A percentile compares a stretch with the other conserved stretches of the same genome.
phyloP scores from a whole-genome alignment of 2,888 invertebrate species.

The Troilus luridus region DNA sequence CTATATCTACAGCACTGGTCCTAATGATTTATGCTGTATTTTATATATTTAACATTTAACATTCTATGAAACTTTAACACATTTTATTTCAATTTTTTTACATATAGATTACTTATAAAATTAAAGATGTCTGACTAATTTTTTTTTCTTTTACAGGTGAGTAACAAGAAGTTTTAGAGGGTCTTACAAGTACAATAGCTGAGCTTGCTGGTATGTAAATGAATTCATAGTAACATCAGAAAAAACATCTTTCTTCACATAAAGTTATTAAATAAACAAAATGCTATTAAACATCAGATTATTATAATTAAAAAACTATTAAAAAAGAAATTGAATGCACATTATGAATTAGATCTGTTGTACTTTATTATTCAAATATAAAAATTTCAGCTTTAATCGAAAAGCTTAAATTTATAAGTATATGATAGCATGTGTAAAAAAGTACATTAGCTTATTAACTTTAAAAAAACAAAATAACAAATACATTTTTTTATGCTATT shows the following conservation, averaged over 20 bases:
- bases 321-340: neutral
- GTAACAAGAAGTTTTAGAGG: neutral
- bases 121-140: neutral
- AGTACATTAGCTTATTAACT: too few relatives aligned
- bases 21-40: too few relatives aligned
- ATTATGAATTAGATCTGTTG: neutral
- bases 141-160: neutral
- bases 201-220: neutral
- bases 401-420: too few relatives aligned
- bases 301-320: neutral
- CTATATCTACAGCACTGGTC: too few relatives aligned
- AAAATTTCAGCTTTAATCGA: too few relatives aligned
- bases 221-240: neutral
- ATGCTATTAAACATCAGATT: neutral
- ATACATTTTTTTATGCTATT: too few relatives aligned
- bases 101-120: too few relatives aligned
- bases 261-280: neutral
- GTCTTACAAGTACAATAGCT: neutral
- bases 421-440: too few relatives aligned
- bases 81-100: too few relatives aligned
- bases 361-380: neutral
- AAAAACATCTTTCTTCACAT: neutral
- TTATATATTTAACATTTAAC: too few relatives aligned
- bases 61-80: too few relatives aligned
- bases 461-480: too few relatives aligned